A percentile compares a stretch with the other conserved stretches of the same genome.
Conservation (phyloP, 1,140 invertebrate genomes). For the Apis dorsata region DNA sequence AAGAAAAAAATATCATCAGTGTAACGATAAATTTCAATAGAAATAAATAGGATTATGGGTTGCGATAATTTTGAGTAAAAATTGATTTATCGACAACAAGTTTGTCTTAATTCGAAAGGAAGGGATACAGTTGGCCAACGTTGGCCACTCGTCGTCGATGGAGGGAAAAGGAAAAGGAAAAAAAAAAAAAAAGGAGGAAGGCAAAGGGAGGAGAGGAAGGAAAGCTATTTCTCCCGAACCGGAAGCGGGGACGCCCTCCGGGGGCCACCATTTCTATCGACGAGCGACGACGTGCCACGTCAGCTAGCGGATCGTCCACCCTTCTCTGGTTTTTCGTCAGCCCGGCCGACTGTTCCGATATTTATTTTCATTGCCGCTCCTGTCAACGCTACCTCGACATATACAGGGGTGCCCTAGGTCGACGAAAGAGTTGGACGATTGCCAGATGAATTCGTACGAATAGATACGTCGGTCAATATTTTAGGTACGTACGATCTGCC, state of each 20-base stretch:
- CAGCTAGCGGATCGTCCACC: slow-evolving; percentile 66
- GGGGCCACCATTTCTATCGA: slow-evolving; percentile 64
- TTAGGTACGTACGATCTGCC: not conserved
- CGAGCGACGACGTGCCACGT: slow-evolving; percentile 68
- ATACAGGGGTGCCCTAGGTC: slow-evolving; percentile 49
- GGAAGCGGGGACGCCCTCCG: slow-evolving; percentile 66
- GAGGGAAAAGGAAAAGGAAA: slow-evolving; percentile 36
- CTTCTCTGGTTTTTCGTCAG: slow-evolving; percentile 61
- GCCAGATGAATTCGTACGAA: slow-evolving; percentile 49
- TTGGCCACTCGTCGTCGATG: slow-evolving; percentile 47
- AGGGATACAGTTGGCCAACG: slow-evolving; percentile 57
- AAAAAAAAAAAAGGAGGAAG: slow-evolving; percentile 50
- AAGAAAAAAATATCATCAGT: too few species aligned
- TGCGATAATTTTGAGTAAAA: too few species aligned
- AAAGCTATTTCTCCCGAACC: slow-evolving; percentile 67
- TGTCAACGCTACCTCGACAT: slow-evolving; percentile 61
- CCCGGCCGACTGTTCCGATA: slow-evolving; percentile 45
- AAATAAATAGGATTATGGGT: too few species aligned
- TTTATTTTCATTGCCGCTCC: slow-evolving; percentile 59
- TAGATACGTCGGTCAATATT: slow-evolving; percentile 45
- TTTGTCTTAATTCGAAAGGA: slow-evolving; percentile 23
- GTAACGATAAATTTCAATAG: too few species aligned
- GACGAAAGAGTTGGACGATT: slow-evolving; percentile 49
- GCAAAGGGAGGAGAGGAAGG: slow-evolving; percentile 46
- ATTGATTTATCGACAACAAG: slow-evolving; percentile 62